Conservation (phyloP, 2,888 invertebrate species). For the Gymnosoma rotundatum region DNA sequence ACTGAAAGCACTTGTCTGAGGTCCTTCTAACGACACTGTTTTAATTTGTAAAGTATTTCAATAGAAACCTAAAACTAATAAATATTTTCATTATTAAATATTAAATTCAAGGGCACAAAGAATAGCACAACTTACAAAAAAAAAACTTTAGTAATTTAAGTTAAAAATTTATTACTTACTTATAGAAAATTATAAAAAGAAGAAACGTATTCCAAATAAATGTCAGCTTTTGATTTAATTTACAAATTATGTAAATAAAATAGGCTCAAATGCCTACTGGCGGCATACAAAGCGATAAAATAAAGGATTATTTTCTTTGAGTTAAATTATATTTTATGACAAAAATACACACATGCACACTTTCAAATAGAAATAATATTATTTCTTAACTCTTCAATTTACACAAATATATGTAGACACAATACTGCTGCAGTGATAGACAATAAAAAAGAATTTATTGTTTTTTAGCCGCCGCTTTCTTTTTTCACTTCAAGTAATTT, state of each 20-base stretch:
- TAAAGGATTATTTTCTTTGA: constrained; percentile 37
- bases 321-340: constrained; percentile 40
- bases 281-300: constrained; percentile 14
- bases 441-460: neutral
- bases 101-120: too few relatives aligned
- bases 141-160: too few relatives aligned
- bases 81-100: too few relatives aligned
- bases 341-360: neutral
- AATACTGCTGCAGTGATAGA: neutral
- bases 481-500: constrained; percentile 4
- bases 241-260: neutral
- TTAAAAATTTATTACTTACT: constrained; percentile 33
- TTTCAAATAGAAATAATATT: neutral
- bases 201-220: constrained; percentile 46
- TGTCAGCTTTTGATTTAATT: constrained; percentile 10
- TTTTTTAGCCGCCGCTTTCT: neutral
- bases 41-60: too few relatives aligned
- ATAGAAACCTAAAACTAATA: too few relatives aligned
- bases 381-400: constrained; percentile 9
- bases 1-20: too few relatives aligned
- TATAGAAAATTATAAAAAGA: neutral
- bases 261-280: neutral
- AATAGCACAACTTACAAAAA: too few relatives aligned
- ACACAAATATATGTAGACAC: constrained; percentile 8
- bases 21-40: too few relatives aligned